Base-by-base conservation (phyloP, 2,113 vertebrate species). In the Pavo muticus region DNA sequence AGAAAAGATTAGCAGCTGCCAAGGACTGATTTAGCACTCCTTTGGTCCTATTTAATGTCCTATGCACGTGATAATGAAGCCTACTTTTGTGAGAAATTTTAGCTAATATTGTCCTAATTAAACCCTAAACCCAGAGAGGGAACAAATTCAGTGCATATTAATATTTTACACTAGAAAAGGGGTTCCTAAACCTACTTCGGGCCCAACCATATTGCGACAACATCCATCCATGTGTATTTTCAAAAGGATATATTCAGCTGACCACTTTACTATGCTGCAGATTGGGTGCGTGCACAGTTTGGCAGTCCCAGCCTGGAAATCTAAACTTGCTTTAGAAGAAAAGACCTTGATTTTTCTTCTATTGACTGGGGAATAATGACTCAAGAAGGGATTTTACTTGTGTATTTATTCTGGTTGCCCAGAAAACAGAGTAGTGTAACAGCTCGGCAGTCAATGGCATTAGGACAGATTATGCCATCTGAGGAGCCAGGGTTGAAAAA, bases 401-500 rank as follows among this genome's bases (percentile, higher is more conserved):
- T 35, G 14, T 30, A 47, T 83, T 77, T 94, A 42, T 86, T 85
- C 40, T 77, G 32, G 27, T 72, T 87, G 59, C 68, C 39, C 45
- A 48, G 71, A 94, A 94, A 94, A 91, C 17, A 14, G 74, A 86
- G 37, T n/a, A 74, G 30, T n/a, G 42, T 52, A 85, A 32, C 77
- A 91, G 45, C 63, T 87, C 73, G 39, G 40, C 29, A 88, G 68
- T 94, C 91, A 91, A 71, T 60, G 37, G 82, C 78, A 79, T 87
- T 90, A 91, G 59, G 59, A 87, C 48, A 95, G 77, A 94, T 91
- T 92, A 82, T 44, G 14, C 54, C 74, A 91, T 29, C 37, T 73
- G 71, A 94, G 67, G 60, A 94, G 39, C 25, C 63, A 35, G 47
- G 91, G 56, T 74, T 91, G 42, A 90, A 95, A 94, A 94, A 73